Evolutionary conservation across 2,113 vertebrate genomes (phyloP), one percentile per base, ranked within the genome.

Genomic region (Oryzias melastigma): DNA sequence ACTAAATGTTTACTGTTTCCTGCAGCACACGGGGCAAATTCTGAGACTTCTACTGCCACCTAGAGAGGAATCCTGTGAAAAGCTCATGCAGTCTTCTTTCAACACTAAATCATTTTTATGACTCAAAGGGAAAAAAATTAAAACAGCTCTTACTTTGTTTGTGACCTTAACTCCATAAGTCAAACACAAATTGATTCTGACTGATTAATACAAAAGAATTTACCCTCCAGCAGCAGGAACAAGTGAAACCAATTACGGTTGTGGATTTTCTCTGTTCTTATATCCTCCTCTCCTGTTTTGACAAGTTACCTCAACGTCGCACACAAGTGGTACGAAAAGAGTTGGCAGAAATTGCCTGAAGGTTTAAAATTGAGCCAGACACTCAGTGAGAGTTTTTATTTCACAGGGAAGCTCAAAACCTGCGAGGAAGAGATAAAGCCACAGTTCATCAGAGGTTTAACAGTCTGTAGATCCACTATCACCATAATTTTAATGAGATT

Each of bases 1-100:
- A 49, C 7, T 24, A 16, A 46, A 35, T 22, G 5, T 25, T 22
- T 27, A 19, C 22, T 15, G 16, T 44, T 35, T 70, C 49, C 54
- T 50, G 42, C 18, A 53, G 50, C 48, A 35, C 18, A 48, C 20
- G 4, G 17, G 44, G n/a, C 4, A 14, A n/a, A 76, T 79, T 51
- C 17, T 75, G 82, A 81, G 80, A 66, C 65, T 12, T 86, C 53
- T 81, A 84, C 83, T 87, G 88, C 87, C 89, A 87, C 68, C 89
- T 91, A 82, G 86, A 82, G 89, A 51, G 25, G 1, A 22, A 17
- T 12, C 5, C 0, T 1, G 45, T 55, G 14, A 43, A 1, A 46
- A 12, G 19, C 22, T 1, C 41, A 47, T 25, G 1, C 29, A n/a
- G 35, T 47, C 19, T 47, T 7, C 12, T 18, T 3, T 8, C 46